phyloP scores from a whole-genome alignment of 2,888 invertebrate genomes.

The Diabrotica balteata region DNA sequence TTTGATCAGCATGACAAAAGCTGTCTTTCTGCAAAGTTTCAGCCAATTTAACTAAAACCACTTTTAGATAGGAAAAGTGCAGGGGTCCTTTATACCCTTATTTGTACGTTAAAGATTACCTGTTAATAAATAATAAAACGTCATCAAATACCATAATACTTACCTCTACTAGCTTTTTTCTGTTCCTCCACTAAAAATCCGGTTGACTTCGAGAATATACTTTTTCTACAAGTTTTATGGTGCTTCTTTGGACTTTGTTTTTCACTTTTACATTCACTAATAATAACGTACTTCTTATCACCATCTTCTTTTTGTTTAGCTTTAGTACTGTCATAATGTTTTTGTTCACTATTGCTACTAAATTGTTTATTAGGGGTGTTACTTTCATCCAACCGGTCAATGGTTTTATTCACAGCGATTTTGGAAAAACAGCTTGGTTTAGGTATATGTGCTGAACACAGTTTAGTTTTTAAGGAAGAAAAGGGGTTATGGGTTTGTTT shows the following conservation, averaged over 20 bases:
- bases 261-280: slow-evolving; percentile 50
- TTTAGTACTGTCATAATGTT: slow-evolving; percentile 37
- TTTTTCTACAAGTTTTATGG: slow-evolving; percentile 47
- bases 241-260: slow-evolving; percentile 54
- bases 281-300: slow-evolving; percentile 42
- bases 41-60: too few relatives aligned
- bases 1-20: too few relatives aligned
- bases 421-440: slow-evolving; percentile 58
- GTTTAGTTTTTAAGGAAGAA: slow-evolving; percentile 58
- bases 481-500: slow-evolving; percentile 57
- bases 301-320: slow-evolving; percentile 13
- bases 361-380: slow-evolving; percentile 43
- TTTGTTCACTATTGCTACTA: slow-evolving; percentile 44
- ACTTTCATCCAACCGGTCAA: slow-evolving; percentile 55
- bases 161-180: slow-evolving; percentile 47
- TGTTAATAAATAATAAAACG: too few relatives aligned
- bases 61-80: too few relatives aligned
- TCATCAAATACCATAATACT: not conserved
- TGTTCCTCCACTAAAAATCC: slow-evolving; percentile 55
- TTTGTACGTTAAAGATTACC: too few relatives aligned
- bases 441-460: slow-evolving; percentile 60
- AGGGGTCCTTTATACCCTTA: too few relatives aligned
- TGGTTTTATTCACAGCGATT: slow-evolving; percentile 60
- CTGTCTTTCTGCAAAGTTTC: too few relatives aligned
- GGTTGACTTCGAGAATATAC: slow-evolving; percentile 57